A percentile compares a stretch with the other conserved stretches of the same genome.
These are phyloP conservation scores for Chelidonichthys spinosus DNA, from an alignment of 2,797 vertebrate genomes.

Conservation along the genomic window DNA sequence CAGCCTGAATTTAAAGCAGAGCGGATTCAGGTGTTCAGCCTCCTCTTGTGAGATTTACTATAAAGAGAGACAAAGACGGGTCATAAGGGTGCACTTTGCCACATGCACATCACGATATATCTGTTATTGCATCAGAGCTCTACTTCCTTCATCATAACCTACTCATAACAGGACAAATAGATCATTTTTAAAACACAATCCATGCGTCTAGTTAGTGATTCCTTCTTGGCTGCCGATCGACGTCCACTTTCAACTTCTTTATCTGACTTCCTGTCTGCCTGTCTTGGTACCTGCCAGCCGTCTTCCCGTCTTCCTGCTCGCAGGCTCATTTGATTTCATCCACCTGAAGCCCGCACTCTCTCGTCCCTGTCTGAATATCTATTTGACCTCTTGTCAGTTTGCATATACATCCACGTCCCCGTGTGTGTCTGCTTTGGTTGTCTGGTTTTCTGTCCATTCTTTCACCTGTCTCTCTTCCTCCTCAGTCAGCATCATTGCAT, in stretches of 20 bases:
- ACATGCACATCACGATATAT: background rate
- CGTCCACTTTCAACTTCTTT: background rate
- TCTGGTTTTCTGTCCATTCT: slow-evolving; percentile 45
- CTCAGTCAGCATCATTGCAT: slow-evolving; percentile 35
- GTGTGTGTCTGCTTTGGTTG: slow-evolving; percentile 37
- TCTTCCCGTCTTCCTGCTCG: background rate
- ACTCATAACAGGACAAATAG: background rate
- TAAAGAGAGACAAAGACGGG: background rate
- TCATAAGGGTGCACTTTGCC: background rate
- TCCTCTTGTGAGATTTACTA: background rate
- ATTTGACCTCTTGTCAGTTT: slow-evolving; percentile 51
- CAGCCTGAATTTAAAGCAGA: background rate
- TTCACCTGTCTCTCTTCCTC: slow-evolving; percentile 48
- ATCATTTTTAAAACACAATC: background rate
- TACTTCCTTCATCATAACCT: background rate
- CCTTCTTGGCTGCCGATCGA: background rate
- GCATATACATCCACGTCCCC: slow-evolving; percentile 44
- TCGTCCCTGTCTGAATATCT: slow-evolving; percentile 46
- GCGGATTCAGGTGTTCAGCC: background rate
- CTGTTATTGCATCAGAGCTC: background rate
- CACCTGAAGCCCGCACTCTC: slow-evolving; percentile 5
- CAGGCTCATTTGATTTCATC: slow-evolving; percentile 40
- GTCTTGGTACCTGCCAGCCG: background rate
- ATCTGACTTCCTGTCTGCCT: slow-evolving; percentile 4
- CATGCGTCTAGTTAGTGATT: background rate